A percentile compares a stretch with the other conserved stretches of the same genome.
These are phyloP conservation scores for Gastrophryne carolinensis DNA, from an alignment of 2,797 vertebrate genomes.

Conservation along the genomic window DNA sequence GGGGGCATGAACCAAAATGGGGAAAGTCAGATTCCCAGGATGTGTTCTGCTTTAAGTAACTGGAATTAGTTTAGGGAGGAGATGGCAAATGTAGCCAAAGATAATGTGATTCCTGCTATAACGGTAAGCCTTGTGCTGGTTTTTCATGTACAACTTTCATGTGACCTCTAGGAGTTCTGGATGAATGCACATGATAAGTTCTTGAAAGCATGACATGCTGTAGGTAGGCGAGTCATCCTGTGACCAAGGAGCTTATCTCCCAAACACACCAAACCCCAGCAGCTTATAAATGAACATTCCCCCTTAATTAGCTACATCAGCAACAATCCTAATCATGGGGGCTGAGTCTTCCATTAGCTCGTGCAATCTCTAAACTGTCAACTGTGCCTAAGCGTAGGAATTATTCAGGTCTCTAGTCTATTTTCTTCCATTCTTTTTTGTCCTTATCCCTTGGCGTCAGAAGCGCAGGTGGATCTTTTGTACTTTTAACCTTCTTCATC, in stretches of 20 bases:
- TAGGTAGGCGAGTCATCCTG: constrained; percentile 9
- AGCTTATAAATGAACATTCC: neutral
- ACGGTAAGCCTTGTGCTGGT: neutral
- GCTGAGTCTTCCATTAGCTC: neutral
- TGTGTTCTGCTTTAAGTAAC: too few relatives aligned
- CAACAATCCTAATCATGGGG: neutral
- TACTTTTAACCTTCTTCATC: too few relatives aligned
- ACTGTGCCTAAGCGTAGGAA: neutral
- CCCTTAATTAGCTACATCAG: constrained; percentile 22
- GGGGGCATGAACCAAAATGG: too few relatives aligned
- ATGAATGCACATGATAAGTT: constrained; percentile 31
- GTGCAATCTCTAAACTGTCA: neutral
- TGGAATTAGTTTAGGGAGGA: too few relatives aligned
- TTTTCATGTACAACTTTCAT: constrained; percentile 20
- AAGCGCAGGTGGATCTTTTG: too few relatives aligned
- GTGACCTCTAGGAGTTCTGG: constrained; percentile 42
- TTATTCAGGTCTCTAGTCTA: neutral
- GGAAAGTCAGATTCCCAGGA: too few relatives aligned
- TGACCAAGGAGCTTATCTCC: constrained; percentile 13
- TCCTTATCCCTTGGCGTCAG: too few relatives aligned
- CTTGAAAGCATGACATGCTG: neutral
- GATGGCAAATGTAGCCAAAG: neutral
- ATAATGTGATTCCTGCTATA: neutral
- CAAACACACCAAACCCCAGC: neutral
- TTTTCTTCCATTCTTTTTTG: neutral